Evolutionary conservation across 1,140 invertebrate genomes (phyloP).

Genomic region (Littorina saxatilis): DNA sequence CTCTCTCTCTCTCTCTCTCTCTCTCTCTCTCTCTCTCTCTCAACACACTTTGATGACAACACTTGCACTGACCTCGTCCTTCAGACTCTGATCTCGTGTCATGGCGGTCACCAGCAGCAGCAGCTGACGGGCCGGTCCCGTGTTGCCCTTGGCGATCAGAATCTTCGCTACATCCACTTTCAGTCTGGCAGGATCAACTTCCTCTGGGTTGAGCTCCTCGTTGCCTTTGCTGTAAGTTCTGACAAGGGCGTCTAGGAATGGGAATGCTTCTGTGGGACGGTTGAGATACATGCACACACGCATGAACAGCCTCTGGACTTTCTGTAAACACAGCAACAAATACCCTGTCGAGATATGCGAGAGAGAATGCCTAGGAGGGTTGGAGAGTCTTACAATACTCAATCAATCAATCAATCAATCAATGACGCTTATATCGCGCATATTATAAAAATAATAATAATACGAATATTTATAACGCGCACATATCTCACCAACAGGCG

Average conservation of each 20-base stretch:
- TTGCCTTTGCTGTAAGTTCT: neutral
- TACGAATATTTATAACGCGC: too few species aligned
- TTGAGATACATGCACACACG: neutral
- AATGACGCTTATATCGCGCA: too few species aligned
- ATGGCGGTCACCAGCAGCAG: neutral
- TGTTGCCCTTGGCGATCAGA: neutral
- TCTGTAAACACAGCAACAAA: neutral
- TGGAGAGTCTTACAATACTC: too few species aligned
- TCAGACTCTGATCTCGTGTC: neutral
- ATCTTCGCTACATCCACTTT: slow-evolving; percentile 5
- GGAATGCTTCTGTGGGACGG: neutral
- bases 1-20: neutral
- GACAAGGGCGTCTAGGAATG: neutral
- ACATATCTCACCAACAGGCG: too few species aligned
- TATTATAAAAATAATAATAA: too few species aligned
- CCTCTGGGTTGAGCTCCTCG: neutral
- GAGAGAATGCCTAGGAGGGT: too few species aligned
- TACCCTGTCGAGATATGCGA: too few species aligned
- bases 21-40: neutral
- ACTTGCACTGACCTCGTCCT: slow-evolving; percentile 1
- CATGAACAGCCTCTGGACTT: neutral
- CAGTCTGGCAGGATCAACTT: neutral
- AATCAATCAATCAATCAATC: too few species aligned
- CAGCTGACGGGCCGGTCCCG: neutral
- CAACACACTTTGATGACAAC: too few species aligned